Percentiles rank a stretch among this genome's conserved stretches.
Conservation (phyloP, 2,888 invertebrate genomes). For the Chrysolina americana region DNA sequence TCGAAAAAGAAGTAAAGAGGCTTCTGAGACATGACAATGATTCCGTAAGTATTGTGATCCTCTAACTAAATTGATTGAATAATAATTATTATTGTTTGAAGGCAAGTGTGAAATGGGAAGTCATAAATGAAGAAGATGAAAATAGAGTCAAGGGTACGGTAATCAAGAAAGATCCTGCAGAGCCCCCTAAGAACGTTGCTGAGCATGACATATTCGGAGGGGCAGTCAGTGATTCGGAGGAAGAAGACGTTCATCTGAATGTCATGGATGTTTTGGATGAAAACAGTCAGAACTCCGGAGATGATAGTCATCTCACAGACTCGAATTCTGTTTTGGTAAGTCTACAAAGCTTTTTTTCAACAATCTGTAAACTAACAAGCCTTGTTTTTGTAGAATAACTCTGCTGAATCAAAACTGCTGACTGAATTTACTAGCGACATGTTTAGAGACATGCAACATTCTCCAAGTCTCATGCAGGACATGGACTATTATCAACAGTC, state of each 20-base stretch:
- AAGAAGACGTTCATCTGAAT: conserved; percentile 78
- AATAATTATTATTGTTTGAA: conserved; percentile 38
- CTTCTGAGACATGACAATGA: conserved; percentile 93
- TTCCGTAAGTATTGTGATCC: conserved; percentile 74
- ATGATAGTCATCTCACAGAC: conserved; percentile 82
- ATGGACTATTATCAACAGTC: conserved; percentile 66
- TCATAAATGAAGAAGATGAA: conserved; percentile 90
- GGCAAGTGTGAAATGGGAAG: conserved; percentile 85
- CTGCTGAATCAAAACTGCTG: conserved; percentile 69
- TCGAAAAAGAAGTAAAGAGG: conserved; percentile 97
- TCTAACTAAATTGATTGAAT: too few relatives aligned
- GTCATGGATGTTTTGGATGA: conserved; percentile 84
- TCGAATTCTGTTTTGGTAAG: conserved; percentile 74
- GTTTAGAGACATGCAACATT: conserved; percentile 69
- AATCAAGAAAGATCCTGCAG: conserved; percentile 66
- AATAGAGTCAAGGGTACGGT: conserved; percentile 70
- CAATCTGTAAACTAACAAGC: conserved; percentile 20
- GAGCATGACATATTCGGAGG: conserved; percentile 94
- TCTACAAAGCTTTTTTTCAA: background rate
- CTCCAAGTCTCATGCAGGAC: conserved; percentile 64
- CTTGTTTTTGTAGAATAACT: conserved; percentile 60
- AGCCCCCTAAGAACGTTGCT: conserved; percentile 69
- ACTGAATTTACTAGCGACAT: conserved; percentile 77
- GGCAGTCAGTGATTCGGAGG: conserved; percentile 91
- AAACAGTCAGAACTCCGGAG: conserved; percentile 80